Conservation (phyloP, 2,113 vertebrate species). For the Pterocles gutturalis region DNA sequence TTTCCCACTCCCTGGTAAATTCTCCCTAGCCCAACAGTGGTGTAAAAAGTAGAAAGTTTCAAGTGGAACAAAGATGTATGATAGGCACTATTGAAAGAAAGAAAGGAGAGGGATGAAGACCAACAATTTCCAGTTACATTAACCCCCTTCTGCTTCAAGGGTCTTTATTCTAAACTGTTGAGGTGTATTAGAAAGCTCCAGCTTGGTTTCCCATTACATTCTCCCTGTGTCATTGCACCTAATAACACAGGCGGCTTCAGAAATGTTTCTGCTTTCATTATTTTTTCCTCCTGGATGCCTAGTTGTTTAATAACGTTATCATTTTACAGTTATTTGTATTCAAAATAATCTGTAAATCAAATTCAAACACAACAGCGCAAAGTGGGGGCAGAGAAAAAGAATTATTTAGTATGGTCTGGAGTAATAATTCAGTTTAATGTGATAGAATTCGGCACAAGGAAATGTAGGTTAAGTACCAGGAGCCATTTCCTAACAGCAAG, state of each 20-base stretch:
- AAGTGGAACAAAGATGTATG: neutral
- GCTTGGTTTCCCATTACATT: constrained; percentile 58
- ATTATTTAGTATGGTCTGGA: constrained; percentile 15
- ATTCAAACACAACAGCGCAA: constrained; percentile 28
- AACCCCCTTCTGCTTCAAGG: constrained; percentile 49
- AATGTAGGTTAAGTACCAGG: constrained; percentile 36
- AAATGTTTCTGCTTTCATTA: constrained; percentile 62
- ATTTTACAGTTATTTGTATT: constrained; percentile 55
- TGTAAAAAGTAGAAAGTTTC: neutral
- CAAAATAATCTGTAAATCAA: constrained; percentile 49
- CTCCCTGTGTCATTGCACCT: constrained; percentile 54
- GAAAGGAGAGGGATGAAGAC: neutral
- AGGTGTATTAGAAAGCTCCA: constrained; percentile 55
- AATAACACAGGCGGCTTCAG: constrained; percentile 46
- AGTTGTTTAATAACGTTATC: constrained; percentile 50
- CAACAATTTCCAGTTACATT: constrained; percentile 30
- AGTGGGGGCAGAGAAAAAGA: constrained; percentile 6
- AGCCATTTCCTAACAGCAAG: neutral
- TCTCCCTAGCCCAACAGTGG: neutral
- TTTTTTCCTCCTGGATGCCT: constrained; percentile 29
- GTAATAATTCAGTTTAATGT: neutral
- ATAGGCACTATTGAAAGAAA: neutral
- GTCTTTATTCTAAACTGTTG: constrained; percentile 57
- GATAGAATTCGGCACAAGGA: neutral
- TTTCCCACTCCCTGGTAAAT: neutral